Evolutionary conservation across 1,140 invertebrate genomes (phyloP).

Genomic region (Alviniconcha marisindica): DNA sequence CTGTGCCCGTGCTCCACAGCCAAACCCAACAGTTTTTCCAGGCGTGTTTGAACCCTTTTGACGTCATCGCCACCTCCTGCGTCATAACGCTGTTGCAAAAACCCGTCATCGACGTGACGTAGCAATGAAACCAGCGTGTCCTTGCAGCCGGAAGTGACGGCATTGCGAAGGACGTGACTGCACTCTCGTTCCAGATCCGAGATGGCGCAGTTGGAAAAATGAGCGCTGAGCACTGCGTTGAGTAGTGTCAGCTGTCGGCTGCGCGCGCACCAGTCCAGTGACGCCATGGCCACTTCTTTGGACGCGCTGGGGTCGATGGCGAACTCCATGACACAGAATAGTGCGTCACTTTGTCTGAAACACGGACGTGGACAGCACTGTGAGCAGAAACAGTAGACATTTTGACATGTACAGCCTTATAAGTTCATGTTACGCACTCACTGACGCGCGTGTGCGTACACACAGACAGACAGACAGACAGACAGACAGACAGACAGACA

Average conservation of each 20-base stretch:
- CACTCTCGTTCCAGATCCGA: slow-evolving; percentile 28
- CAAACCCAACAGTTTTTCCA: slow-evolving; percentile 29
- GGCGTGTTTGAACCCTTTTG: background rate
- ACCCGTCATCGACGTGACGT: slow-evolving; percentile 7
- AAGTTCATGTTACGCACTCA: no score
- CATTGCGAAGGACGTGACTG: background rate
- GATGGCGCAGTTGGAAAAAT: slow-evolving; percentile 5
- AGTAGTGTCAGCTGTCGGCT: slow-evolving; percentile 21
- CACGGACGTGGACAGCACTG: background rate
- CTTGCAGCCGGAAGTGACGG: slow-evolving; percentile 11
- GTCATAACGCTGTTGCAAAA: slow-evolving; percentile 4
- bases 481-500: background rate
- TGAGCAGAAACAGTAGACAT: background rate
- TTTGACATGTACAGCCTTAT: background rate
- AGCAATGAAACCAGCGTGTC: slow-evolving; percentile 31
- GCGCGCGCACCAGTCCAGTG: slow-evolving; percentile 34
- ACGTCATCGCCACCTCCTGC: background rate
- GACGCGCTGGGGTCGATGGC: slow-evolving; percentile 3
- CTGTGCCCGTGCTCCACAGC: slow-evolving; percentile 32
- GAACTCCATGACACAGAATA: background rate
- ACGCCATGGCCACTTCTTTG: slow-evolving; percentile 27
- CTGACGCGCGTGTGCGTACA: background rate
- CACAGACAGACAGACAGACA: background rate
- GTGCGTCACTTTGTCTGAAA: background rate
- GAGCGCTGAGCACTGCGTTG: slow-evolving; percentile 16